Percentiles rank a stretch among this genome's conserved stretches.
phyloP scores from a whole-genome alignment of 2,797 vertebrate species.

The Semotilus atromaculatus region DNA sequence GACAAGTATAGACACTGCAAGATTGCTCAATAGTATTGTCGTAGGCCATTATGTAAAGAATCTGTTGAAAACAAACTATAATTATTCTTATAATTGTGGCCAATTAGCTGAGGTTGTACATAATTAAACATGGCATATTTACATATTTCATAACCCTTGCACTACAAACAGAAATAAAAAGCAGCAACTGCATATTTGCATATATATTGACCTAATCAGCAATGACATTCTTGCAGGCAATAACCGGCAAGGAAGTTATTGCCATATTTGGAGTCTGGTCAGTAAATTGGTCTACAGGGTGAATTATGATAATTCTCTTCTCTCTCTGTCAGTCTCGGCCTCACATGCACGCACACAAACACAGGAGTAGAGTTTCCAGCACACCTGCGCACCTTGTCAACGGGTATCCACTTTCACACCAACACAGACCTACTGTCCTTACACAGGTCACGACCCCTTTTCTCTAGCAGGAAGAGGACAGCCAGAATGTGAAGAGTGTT shows the following conservation, averaged over 20 bases:
- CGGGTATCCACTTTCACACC: conserved; percentile 65
- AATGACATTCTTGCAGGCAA: conserved; percentile 48
- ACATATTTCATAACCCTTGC: background rate
- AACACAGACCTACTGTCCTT: conserved; percentile 46
- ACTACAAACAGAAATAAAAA: conserved; percentile 46
- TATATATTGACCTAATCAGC: conserved; percentile 66
- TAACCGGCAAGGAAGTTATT: conserved; percentile 22
- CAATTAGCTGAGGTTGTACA: background rate
- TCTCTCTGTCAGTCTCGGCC: background rate
- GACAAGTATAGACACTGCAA: conserved; percentile 53
- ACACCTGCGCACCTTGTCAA: conserved; percentile 62
- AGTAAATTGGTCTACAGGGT: conserved; percentile 28
- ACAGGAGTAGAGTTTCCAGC: conserved; percentile 61
- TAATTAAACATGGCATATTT: conserved; percentile 4
- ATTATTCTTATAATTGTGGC: background rate
- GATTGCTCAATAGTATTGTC: conserved; percentile 28
- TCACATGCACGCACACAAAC: conserved; percentile 27
- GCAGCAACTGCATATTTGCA: conserved; percentile 62
- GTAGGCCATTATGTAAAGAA: conserved; percentile 7
- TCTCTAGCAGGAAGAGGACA: background rate
- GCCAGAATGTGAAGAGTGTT: background rate
- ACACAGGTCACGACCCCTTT: conserved; percentile 35
- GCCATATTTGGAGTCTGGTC: background rate
- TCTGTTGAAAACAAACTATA: background rate
- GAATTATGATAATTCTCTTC: conserved; percentile 33